Evolutionary conservation across 2,888 invertebrate species (phyloP), one percentile per base, ranked within the genome.

Genomic region (Calameuta idolon): DNA sequence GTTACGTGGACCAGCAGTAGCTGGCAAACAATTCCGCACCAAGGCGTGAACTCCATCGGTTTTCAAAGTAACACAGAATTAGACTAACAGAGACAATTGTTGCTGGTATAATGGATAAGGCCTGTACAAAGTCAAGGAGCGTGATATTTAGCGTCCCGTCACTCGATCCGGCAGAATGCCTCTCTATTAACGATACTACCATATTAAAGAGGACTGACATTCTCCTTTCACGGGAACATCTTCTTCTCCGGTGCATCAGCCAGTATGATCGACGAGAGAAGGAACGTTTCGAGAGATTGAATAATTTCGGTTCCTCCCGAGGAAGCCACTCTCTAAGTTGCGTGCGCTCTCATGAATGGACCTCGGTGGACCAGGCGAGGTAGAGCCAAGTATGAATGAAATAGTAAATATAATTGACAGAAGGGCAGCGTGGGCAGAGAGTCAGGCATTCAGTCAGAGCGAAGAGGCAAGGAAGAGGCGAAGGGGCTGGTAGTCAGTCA

Each of bases 341-440:
- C 85, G 84, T 83, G 83, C 83, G 82, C 82, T 82, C 81, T 86
- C 87, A 85, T 89, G 89, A 89, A 89, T 89, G 89, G 88, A 86
- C 85, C 86, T 81, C 81, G 4, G 83, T 85, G 85, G 86, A 87
- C 85, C 88, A 85, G 85, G 85, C 82, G 82, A 40, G 40, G 40
- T 40, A 40, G 40, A 15, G 40, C 40, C 40, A 15, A 40, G 89
- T 89, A 89, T 89, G 89, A 89, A 89, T 89, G 89, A 89, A 89
- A 88, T 89, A 89, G 89, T 89, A 89, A 89, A 89, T 89, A 89
- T 89, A 89, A 89, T 89, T 89, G 88, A 89, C 88, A 88, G 88
- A 88, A 88, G 89, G 89, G 88, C 89, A 89, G 89, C 89, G 89
- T 89, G 89, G 89, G 89, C 87, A 87, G 88, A 83, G 87, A 86